Percentiles rank a stretch among this genome's conserved stretches.
Conservation (phyloP, 2,113 vertebrate species). For the Hypanus sabinus region DNA sequence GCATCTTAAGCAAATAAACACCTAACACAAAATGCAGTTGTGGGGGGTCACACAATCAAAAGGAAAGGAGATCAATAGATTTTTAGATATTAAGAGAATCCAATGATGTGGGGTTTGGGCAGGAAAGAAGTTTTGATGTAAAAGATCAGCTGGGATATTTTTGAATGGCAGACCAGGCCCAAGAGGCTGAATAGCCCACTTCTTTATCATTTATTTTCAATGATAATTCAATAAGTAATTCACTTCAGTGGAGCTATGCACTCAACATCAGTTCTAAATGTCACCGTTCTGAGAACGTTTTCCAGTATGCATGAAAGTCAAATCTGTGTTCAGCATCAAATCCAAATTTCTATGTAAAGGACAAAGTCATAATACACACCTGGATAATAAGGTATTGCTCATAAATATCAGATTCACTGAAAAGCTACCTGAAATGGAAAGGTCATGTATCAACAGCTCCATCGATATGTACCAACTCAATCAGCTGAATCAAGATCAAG, state of each 20-base stretch:
- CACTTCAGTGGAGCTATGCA: neutral
- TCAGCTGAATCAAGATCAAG: conserved; percentile 28
- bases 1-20: neutral
- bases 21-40: neutral
- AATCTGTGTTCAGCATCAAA: neutral
- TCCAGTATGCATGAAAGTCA: neutral
- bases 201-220: too few species aligned
- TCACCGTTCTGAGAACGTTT: neutral
- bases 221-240: neutral
- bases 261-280: neutral
- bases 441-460: neutral
- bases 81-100: too few species aligned
- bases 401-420: neutral
- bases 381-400: neutral
- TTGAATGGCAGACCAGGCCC: too few species aligned
- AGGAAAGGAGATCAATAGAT: neutral
- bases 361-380: neutral
- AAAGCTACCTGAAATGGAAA: neutral
- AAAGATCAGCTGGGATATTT: too few species aligned
- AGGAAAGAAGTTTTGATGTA: too few species aligned
- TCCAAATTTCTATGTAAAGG: neutral
- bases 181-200: too few species aligned
- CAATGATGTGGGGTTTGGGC: too few species aligned
- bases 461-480: neutral
- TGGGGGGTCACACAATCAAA: neutral